Conservation (phyloP, 2,797 vertebrate genomes). For the Dallia pectoralis region DNA sequence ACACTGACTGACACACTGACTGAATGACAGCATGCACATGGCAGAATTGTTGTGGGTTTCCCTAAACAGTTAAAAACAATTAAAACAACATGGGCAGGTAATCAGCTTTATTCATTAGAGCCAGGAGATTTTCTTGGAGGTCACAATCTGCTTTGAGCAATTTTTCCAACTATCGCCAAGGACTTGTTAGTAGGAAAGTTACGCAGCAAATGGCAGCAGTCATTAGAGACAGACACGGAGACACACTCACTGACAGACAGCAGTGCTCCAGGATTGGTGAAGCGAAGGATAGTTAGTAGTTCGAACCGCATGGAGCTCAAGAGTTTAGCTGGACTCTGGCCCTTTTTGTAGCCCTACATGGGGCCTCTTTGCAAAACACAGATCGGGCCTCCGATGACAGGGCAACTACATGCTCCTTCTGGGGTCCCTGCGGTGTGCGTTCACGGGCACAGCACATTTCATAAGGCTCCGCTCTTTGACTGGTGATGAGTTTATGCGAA, state of each 20-base stretch:
- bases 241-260: too few species aligned
- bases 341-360: slow-evolving; percentile 69
- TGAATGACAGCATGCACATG: slow-evolving; percentile 8
- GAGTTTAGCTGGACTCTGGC: slow-evolving; percentile 59
- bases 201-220: slow-evolving; percentile 1
- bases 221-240: slow-evolving; percentile 5
- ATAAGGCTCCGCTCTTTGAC: slow-evolving; percentile 99
- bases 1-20: neutral
- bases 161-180: neutral
- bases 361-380: slow-evolving; percentile 55
- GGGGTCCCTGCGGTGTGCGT: slow-evolving; percentile 74
- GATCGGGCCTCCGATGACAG: slow-evolving; percentile 63
- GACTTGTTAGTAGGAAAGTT: slow-evolving; percentile 9
- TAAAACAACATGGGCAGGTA: neutral
- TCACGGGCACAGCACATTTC: slow-evolving; percentile 92
- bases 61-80: neutral
- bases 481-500: slow-evolving; percentile 99
- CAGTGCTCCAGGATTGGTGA: neutral
- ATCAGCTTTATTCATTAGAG: neutral
- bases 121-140: neutral
- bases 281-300: slow-evolving; percentile 39
- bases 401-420: slow-evolving; percentile 47
- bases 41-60: slow-evolving; percentile 2
- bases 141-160: neutral
- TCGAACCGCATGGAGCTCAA: slow-evolving; percentile 38